Base-by-base conservation (phyloP, 2,797 vertebrate genomes). In the Chrysocyon brachyurus region DNA sequence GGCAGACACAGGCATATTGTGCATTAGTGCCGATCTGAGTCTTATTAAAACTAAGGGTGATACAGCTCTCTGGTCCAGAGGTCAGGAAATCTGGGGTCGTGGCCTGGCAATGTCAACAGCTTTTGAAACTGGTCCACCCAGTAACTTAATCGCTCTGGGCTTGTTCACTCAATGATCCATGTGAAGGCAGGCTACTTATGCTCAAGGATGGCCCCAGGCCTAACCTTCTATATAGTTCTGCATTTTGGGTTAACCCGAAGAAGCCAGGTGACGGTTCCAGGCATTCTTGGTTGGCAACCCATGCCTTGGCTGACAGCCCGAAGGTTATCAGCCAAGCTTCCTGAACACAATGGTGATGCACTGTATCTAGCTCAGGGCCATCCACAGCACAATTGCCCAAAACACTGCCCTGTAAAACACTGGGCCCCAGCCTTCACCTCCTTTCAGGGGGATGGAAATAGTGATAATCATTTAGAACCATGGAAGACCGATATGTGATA, bases 321-420 rank as follows among this genome's bases (percentile, higher is more conserved):
- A 16, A 54, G 15, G 54, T 22, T 33, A 36, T 73, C 9, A 3
- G 79, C 4, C 40, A 56, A 7, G 1, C 9, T 83, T 79, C 19
- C 57, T 49, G 73, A 24, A 17, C 36, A 12, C 4, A 21, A 21
- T 0, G 1, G 54, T n/a, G 19, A 16, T 6, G 11, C 19, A 4
- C 4, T 2, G 10, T 15, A 6, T 28, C 36, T 49, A 78, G 46
- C 81, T 40, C 40, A 54, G 31, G 46, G 5, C 12, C 26, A 26
- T 9, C 16, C 73, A 8, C 10, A 57, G 12, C 24, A 6, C 40
- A 19, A 11, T 24, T 49, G 12, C 21, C 46, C 28, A 12, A 12
- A 6, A 52, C 87, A 31, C 19, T 5, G 7, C n/a, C 26, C 28
- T 8, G 14, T 17, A n/a, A 87, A 82, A 82, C 77, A 28, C 15